Conservation (phyloP, 2,888 invertebrate genomes). For the Thereva nobilitata region DNA sequence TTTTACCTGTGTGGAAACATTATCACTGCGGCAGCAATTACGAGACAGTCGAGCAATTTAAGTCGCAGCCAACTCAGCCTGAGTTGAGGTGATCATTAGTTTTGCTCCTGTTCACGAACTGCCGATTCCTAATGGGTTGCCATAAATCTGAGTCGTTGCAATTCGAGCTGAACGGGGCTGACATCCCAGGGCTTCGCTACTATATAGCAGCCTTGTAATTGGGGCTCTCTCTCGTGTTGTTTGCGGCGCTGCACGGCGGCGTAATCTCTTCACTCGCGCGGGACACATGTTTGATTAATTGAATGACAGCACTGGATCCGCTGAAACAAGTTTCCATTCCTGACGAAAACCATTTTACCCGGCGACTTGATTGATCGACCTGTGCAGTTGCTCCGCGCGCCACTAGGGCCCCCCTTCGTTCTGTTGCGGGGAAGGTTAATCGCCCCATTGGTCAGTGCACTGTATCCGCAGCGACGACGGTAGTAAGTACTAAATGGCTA, state of each 20-base stretch:
- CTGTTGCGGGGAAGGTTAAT: no score
- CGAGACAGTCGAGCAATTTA: constrained; percentile 26
- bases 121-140: constrained; percentile 28
- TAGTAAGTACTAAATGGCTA: constrained; percentile 27
- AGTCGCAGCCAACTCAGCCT: constrained; percentile 19
- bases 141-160: constrained; percentile 28
- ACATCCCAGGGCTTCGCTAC: constrained; percentile 26
- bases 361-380: constrained; percentile 16
- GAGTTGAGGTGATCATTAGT: constrained; percentile 27
- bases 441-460: no score
- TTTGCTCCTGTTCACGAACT: constrained; percentile 29
- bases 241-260: constrained; percentile 18
- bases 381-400: neutral
- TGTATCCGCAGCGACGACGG: constrained; percentile 6
- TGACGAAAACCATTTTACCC: neutral
- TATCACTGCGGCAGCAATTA: constrained; percentile 8
- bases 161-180: constrained; percentile 19
- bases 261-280: constrained; percentile 18
- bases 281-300: constrained; percentile 37
- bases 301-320: constrained; percentile 34
- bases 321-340: constrained; percentile 14
- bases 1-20: no score
- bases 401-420: no score
- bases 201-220: constrained; percentile 13
- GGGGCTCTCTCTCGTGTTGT: constrained; percentile 18